A percentile compares a stretch with the other conserved stretches of the same genome.
These are phyloP conservation scores for Micromussa lordhowensis DNA, from an alignment of 92 coral and sea anemone genomes.

Conservation along the genomic window DNA sequence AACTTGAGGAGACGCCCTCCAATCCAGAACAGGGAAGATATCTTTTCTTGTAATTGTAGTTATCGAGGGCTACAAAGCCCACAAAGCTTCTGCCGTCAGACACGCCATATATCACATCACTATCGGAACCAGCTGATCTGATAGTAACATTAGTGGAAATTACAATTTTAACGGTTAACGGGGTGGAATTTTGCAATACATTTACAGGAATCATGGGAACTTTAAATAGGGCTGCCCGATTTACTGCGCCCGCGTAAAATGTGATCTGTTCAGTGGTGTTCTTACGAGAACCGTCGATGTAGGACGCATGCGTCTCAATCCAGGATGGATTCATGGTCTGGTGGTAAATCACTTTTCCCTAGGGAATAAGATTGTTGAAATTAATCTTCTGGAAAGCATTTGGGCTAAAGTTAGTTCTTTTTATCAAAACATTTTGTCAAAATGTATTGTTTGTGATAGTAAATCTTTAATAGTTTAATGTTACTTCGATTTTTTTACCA, in stretches of 20 bases:
- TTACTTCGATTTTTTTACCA: too few species aligned
- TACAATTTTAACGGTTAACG: constrained; percentile 18
- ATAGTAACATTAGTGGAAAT: background rate
- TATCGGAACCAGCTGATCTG: background rate
- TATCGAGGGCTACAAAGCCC: background rate
- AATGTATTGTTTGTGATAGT: too few species aligned
- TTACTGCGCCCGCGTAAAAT: constrained; percentile 39
- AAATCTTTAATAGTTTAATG: too few species aligned
- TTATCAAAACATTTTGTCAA: too few species aligned
- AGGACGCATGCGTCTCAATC: constrained; percentile 45
- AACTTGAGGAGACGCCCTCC: background rate
- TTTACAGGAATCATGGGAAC: constrained; percentile 29
- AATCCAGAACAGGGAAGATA: constrained; percentile 1
- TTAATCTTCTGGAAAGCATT: too few species aligned
- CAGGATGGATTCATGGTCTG: constrained; percentile 30
- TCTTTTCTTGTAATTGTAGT: background rate
- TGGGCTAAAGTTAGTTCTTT: too few species aligned
- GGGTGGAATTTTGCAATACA: background rate
- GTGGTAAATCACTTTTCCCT: background rate
- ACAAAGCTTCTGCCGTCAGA: constrained; percentile 35
- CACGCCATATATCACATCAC: constrained; percentile 37
- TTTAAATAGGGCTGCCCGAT: background rate
- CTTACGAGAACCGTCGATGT: constrained; percentile 27
- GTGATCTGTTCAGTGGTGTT: constrained; percentile 40
- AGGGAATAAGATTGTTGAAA: background rate